These are phyloP conservation scores for Thymallus thymallus DNA, from an alignment of 2,113 vertebrate species.

Conservation along the genomic window DNA sequence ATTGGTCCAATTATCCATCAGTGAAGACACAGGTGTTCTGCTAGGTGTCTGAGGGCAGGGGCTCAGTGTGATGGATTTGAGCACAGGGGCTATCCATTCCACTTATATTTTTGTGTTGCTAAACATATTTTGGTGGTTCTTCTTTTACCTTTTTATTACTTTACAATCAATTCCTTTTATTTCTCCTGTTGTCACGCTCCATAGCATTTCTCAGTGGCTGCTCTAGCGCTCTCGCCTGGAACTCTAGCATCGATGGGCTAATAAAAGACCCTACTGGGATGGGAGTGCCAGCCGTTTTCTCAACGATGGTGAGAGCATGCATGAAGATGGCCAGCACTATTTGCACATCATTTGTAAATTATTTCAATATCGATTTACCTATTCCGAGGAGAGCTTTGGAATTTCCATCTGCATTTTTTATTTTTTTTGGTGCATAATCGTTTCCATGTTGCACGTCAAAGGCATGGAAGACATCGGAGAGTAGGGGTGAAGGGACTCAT, in stretches of 20 bases:
- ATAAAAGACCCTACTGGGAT: no score
- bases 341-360: conserved; percentile 86
- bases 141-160: no score
- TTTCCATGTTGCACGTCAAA: conserved; percentile 79
- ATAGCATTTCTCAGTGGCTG: background rate
- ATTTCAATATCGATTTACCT: conserved; percentile 88
- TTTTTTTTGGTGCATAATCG: conserved; percentile 71
- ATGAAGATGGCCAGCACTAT: conserved; percentile 82
- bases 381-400: conserved; percentile 86
- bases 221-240: background rate
- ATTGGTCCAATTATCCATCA: no score
- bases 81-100: no score
- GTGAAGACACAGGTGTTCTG: no score
- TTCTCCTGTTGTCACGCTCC: conserved; percentile 4
- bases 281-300: no score
- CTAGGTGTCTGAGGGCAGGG: no score
- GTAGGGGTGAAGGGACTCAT: conserved; percentile 34
- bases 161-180: conserved; percentile 9
- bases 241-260: no score
- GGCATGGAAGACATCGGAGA: conserved; percentile 9
- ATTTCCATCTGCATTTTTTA: conserved; percentile 83
- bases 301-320: no score
- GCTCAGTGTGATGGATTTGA: no score
- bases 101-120: no score
- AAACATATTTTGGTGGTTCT: no score